Evolutionary conservation across 2,888 invertebrate species (phyloP).

Genomic region (Scaptodrosophila latifasciaeformis): DNA sequence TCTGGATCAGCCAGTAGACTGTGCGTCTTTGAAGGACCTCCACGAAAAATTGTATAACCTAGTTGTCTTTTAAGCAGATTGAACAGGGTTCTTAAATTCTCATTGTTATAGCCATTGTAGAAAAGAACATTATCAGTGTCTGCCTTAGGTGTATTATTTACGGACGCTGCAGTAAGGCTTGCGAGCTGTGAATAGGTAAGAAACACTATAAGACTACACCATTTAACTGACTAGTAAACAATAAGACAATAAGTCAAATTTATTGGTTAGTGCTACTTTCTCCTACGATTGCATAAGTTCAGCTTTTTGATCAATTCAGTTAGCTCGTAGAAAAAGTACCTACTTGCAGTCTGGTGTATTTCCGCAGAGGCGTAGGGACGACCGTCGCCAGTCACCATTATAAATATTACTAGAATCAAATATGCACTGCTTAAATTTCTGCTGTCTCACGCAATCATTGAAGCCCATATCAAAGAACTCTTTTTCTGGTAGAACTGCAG

Average conservation of each 20-base stretch:
- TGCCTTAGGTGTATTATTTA: constrained; percentile 54
- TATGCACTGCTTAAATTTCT: constrained; percentile 39
- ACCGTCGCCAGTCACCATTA: constrained; percentile 87
- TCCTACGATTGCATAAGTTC: constrained; percentile 5
- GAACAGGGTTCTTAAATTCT: too few species aligned
- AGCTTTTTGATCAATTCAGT: not conserved
- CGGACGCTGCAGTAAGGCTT: constrained; percentile 10
- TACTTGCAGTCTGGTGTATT: constrained; percentile 87
- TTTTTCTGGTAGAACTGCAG: constrained; percentile 11
- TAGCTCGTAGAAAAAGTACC: constrained; percentile 70
- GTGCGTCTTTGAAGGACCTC: not conserved
- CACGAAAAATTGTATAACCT: not conserved
- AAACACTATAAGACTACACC: not conserved
- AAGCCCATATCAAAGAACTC: constrained; percentile 50
- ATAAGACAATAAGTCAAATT: too few species aligned
- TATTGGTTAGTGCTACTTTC: too few species aligned
- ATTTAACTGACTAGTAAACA: too few species aligned
- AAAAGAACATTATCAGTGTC: constrained; percentile 80
- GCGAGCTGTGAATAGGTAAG: constrained; percentile 16
- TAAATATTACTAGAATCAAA: constrained; percentile 85
- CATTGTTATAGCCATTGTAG: constrained; percentile 80
- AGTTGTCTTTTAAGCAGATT: not conserved
- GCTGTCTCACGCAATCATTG: constrained; percentile 84
- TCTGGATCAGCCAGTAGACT: not conserved
- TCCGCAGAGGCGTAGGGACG: constrained; percentile 90